Percentiles rank a stretch among this genome's conserved stretches.
phyloP scores from a whole-genome alignment of 2,113 vertebrate species.

The Phalacrocorax brasilianus region DNA sequence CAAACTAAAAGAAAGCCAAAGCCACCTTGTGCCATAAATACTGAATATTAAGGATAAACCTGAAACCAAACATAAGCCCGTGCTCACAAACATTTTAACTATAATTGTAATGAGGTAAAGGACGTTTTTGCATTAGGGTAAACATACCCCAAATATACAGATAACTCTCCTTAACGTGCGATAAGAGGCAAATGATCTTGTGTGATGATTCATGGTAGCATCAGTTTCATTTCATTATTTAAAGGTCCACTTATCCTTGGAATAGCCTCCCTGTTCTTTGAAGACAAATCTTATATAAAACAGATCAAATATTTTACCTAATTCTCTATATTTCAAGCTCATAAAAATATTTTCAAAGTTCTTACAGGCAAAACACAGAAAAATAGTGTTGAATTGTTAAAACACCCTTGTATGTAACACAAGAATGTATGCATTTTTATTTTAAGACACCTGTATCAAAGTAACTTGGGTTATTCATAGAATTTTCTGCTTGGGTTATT shows the following conservation, averaged over 20 bases:
- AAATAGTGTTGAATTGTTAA: not conserved
- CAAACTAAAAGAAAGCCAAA: not conserved
- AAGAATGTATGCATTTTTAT: not conserved
- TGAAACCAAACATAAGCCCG: not conserved
- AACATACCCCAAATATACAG: not conserved
- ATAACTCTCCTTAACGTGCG: not conserved
- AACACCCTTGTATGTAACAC: not conserved
- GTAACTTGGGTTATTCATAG: not conserved
- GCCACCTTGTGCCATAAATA: not conserved
- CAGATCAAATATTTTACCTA: not conserved
- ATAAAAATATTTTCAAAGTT: not conserved
- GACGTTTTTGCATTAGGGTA: not conserved
- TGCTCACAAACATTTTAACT: not conserved
- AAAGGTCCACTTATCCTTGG: not conserved
- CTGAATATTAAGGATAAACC: not conserved
- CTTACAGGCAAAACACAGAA: not conserved
- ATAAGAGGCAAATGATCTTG: not conserved
- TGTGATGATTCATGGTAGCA: not conserved
- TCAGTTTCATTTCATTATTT: not conserved
- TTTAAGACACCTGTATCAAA: not conserved
- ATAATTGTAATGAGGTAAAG: not conserved
- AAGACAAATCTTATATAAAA: not conserved
- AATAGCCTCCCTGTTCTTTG: not conserved
- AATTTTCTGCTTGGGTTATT: not conserved
- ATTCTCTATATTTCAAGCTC: not conserved